Evolutionary conservation across 37 sponge, comb jelly and placozoan species (phyloP).

Genomic region (Theonella swinhoei): DNA sequence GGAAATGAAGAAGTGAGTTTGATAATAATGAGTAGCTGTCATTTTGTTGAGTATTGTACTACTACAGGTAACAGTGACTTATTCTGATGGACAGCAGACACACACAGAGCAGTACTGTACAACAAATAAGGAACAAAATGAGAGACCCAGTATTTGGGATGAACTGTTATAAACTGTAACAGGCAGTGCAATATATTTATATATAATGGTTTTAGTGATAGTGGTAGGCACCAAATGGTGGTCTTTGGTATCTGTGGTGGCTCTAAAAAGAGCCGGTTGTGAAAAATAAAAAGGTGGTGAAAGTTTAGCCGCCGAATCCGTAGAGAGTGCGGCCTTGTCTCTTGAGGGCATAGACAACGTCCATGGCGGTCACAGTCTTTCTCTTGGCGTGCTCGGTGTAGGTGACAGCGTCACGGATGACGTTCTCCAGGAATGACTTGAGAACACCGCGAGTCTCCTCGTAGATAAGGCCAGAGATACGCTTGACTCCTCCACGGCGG

Average conservation of each 20-base stretch:
- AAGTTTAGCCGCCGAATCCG: constrained; percentile 93
- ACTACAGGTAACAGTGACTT: constrained; percentile 4
- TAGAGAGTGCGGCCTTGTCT: constrained; percentile 97
- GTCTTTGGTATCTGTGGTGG: not conserved
- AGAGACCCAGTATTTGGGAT: not conserved
- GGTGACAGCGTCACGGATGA: constrained; percentile 98
- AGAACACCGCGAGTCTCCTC: constrained; percentile 96
- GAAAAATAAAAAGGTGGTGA: not conserved
- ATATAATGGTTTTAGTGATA: no score
- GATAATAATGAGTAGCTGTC: not conserved
- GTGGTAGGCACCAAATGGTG: not conserved
- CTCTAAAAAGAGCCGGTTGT: not conserved
- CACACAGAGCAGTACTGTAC: not conserved
- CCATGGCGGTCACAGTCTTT: constrained; percentile 99
- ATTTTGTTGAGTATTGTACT: not conserved
- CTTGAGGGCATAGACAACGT: constrained; percentile 98
- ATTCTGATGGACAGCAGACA: constrained; percentile 2
- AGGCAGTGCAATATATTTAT: not conserved
- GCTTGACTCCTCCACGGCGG: constrained; percentile 97
- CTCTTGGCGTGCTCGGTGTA: constrained; percentile 98
- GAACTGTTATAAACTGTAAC: not conserved
- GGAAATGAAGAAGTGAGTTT: constrained; percentile 26
- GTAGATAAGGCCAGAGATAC: constrained; percentile 97
- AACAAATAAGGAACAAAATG: not conserved
- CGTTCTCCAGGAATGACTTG: constrained; percentile 94